These are phyloP conservation scores for Pedetes capensis DNA, from an alignment of 2,113 vertebrate genomes.

Conservation along the genomic window DNA sequence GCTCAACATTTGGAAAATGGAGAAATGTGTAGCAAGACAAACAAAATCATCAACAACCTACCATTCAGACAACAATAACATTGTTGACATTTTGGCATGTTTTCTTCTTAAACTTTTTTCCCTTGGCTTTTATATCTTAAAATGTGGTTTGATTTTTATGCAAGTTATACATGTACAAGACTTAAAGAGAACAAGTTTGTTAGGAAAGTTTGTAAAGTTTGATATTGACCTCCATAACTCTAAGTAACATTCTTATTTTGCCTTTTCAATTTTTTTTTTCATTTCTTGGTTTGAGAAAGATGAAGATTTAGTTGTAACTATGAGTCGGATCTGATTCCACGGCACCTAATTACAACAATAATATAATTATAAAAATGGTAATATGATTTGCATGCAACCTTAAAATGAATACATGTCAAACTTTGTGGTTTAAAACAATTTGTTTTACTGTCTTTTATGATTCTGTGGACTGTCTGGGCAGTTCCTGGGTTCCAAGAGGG, in stretches of 20 bases:
- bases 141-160: not conserved
- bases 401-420: not conserved
- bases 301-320: not conserved
- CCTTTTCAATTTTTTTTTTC: not conserved
- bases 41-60: not conserved
- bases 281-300: not conserved
- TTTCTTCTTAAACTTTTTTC: not conserved
- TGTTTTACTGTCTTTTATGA: not conserved
- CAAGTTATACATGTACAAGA: not conserved
- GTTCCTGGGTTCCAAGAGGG: not conserved
- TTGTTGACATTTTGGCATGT: not conserved
- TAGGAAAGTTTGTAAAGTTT: not conserved
- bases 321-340: too few species aligned
- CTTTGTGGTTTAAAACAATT: not conserved
- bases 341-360: too few species aligned
- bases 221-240: not conserved
- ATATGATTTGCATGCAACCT: not conserved
- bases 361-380: not conserved
- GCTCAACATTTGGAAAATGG: not conserved
- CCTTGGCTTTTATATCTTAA: not conserved
- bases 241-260: not conserved
- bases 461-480: not conserved
- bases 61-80: not conserved
- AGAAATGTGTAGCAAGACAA: not conserved
- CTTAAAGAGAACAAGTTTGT: conserved; percentile 12